These are phyloP conservation scores for Taenaris catops DNA, from an alignment of 2,888 invertebrate species.

Conservation along the genomic window DNA sequence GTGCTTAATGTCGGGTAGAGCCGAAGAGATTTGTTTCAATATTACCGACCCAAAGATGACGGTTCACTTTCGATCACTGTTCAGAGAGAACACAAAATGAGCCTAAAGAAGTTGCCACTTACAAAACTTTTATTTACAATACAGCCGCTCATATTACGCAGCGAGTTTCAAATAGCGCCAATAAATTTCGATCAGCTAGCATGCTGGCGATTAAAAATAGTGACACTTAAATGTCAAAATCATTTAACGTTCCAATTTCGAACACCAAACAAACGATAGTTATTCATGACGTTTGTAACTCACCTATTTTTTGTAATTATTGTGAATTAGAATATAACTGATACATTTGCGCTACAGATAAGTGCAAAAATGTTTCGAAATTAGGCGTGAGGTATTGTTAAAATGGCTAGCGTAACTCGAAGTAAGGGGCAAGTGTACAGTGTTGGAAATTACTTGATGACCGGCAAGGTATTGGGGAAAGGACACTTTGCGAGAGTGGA, in stretches of 20 bases:
- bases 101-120: no score
- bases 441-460: slow-evolving; percentile 86
- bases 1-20: no score
- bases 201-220: slow-evolving; percentile 49
- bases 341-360: slow-evolving; percentile 13
- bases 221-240: slow-evolving; percentile 45
- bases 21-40: no score
- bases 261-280: slow-evolving; percentile 60
- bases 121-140: no score
- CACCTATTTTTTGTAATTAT: slow-evolving; percentile 38
- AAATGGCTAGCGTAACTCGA: slow-evolving; percentile 49
- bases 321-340: slow-evolving; percentile 19
- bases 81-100: no score
- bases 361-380: slow-evolving; percentile 50
- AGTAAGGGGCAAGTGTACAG: slow-evolving; percentile 70
- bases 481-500: slow-evolving; percentile 89
- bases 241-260: slow-evolving; percentile 54
- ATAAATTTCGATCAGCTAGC: slow-evolving; percentile 3
- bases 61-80: no score
- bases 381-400: slow-evolving; percentile 40
- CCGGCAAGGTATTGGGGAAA: slow-evolving; percentile 84
- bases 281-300: slow-evolving; percentile 51
- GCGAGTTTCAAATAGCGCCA: no score
- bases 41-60: no score
- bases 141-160: no score